Percentiles rank a stretch among this genome's conserved stretches.
Evolutionary conservation across 1,140 invertebrate genomes (phyloP).

Genomic region (Drosophila ohnishii): DNA sequence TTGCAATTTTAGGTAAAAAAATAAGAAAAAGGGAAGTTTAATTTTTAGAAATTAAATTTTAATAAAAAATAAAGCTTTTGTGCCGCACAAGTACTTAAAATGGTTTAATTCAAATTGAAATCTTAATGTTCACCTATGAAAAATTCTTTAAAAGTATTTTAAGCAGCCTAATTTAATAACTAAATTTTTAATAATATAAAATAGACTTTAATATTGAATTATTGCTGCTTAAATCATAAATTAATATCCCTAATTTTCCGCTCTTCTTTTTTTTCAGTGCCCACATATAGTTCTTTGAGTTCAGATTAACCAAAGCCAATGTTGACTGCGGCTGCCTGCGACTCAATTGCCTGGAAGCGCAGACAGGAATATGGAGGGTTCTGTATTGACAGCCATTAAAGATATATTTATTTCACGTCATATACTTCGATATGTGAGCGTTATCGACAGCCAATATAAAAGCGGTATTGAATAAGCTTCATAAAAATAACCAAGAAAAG

Average conservation of each 20-base stretch:
- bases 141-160: no score
- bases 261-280: not conserved
- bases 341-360: slow-evolving; percentile 32
- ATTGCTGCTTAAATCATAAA: not conserved
- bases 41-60: not conserved
- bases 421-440: slow-evolving; percentile 39
- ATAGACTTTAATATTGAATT: not conserved
- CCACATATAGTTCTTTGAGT: slow-evolving; percentile 18
- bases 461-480: slow-evolving; percentile 8
- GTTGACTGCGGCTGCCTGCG: slow-evolving; percentile 4
- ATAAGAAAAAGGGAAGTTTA: not conserved
- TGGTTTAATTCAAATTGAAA: no score
- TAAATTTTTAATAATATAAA: not conserved
- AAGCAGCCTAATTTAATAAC: not conserved
- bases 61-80: no score
- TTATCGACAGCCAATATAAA: slow-evolving; percentile 30
- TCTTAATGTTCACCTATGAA: no score
- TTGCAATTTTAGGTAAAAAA: not conserved
- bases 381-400: slow-evolving; percentile 34
- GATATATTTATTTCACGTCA: slow-evolving; percentile 41
- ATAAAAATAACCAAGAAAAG: slow-evolving; percentile 4
- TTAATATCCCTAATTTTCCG: no score
- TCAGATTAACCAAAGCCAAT: slow-evolving; percentile 21
- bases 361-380: slow-evolving; percentile 9
- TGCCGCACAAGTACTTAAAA: no score